Evolutionary conservation across 2,888 invertebrate species (phyloP), one percentile per base, ranked within the genome.

Genomic region (Pteria penguin): DNA sequence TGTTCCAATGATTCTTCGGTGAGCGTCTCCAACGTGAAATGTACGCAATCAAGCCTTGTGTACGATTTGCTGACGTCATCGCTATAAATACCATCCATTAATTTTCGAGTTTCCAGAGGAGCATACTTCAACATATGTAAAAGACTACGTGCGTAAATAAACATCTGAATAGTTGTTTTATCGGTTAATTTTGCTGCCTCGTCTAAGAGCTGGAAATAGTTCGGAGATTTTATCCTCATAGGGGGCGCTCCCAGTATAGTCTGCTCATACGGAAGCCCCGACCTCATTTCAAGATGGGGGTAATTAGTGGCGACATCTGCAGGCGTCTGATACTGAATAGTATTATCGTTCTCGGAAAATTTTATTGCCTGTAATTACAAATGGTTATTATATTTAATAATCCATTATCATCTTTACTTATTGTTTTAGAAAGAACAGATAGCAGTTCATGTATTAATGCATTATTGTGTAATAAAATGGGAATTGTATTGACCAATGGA

Each of bases 161-260:
- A 57, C 57, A 57, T 57, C 22, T 29, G n/a, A 22, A 68, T 57
- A n/a, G 57, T 18, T 18, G 32, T 33, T 22, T 57, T 33, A 14
- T 57, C 32, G 3, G 55, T 68, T 2, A 14, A 4, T 14, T 57
- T 68, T 11, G 57, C 22, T 22, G 57, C 24, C 24, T 55, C 26
- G 57, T 68, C 57, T 14, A 68, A 33, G 24, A 11, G 26, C 32
- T 68, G 55, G 26, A 68, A 68, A 26, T 29, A 68, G 57, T 11
- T 22, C 1, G 68, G 68, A 18, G 45, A 45, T 18, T 14, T 57
- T 3, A 32, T n/a, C 8, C 32, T 24, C 32, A 26, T 8, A 4
- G 52, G n/a, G 26, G 68, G 68, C n/a, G 55, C 24, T n/a, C 22
- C 65, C 1, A 32, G 27, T 27, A 55, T 26, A n/a, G 31, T 32